Evolutionary conservation across 2,113 vertebrate genomes (phyloP).

Genomic region (Sprattus sprattus): DNA sequence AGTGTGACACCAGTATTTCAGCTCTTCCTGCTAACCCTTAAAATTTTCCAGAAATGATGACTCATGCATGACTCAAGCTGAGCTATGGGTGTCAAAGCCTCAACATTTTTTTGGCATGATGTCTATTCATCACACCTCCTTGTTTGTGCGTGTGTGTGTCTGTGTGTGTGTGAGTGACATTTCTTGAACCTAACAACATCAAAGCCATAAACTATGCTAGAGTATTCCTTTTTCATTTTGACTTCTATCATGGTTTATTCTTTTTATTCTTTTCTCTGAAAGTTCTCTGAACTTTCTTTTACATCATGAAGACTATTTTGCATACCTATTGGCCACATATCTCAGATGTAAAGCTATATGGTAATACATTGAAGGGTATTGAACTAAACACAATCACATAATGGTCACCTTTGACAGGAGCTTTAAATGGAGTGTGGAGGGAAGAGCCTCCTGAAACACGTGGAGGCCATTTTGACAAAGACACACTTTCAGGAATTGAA

Average conservation of each 20-base stretch:
- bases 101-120: neutral
- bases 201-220: neutral
- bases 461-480: too few relatives aligned
- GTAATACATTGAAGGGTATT: neutral
- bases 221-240: neutral
- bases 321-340: neutral
- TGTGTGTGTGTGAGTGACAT: neutral
- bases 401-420: neutral
- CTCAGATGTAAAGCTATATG: neutral
- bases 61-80: neutral
- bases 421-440: too few relatives aligned
- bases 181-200: neutral
- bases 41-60: neutral
- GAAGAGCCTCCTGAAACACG: too few relatives aligned
- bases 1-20: neutral
- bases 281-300: neutral
- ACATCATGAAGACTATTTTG: neutral
- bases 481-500: too few relatives aligned
- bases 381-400: neutral
- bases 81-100: neutral
- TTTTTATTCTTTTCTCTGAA: neutral
- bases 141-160: neutral
- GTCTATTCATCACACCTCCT: neutral
- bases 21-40: neutral
- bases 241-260: neutral